Percentiles rank a stretch among this genome's conserved stretches.
Evolutionary conservation across 1,140 invertebrate species (phyloP).

Genomic region (Bombus impatiens): DNA sequence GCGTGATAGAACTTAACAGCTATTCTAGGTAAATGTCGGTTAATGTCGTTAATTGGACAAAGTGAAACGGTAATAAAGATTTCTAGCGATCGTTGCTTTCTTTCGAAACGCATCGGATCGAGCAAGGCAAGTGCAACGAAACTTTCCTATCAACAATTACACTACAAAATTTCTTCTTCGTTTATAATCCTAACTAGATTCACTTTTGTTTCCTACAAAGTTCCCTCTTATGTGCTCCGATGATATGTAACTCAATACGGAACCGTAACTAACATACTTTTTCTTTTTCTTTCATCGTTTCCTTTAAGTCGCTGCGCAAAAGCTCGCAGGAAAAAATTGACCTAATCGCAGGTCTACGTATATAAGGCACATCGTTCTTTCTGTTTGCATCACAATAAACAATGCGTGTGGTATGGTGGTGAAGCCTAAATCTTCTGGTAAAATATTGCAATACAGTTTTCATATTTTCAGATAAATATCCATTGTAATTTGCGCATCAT

Average conservation of each 20-base stretch:
- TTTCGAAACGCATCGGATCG: constrained; percentile 47
- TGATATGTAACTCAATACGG: constrained; percentile 5
- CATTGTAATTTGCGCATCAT: not conserved
- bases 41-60: constrained; percentile 68
- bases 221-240: not conserved
- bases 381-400: constrained; percentile 53
- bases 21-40: constrained; percentile 69
- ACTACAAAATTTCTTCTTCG: constrained; percentile 44
- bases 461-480: constrained; percentile 19
- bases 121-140: constrained; percentile 68
- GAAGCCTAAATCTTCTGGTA: not conserved
- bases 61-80: constrained; percentile 50
- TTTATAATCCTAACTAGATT: constrained; percentile 52
- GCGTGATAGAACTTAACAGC: constrained; percentile 70
- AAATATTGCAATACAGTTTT: not conserved
- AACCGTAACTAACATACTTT: no score
- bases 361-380: constrained; percentile 71
- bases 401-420: not conserved
- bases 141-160: constrained; percentile 62
- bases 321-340: not conserved
- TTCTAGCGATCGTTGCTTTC: constrained; percentile 53
- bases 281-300: not conserved
- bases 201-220: constrained; percentile 4
- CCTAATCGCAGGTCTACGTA: constrained; percentile 55
- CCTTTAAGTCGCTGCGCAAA: not conserved